Evolutionary conservation across 2,888 invertebrate species (phyloP).

Genomic region (Oscheius sp.): DNA sequence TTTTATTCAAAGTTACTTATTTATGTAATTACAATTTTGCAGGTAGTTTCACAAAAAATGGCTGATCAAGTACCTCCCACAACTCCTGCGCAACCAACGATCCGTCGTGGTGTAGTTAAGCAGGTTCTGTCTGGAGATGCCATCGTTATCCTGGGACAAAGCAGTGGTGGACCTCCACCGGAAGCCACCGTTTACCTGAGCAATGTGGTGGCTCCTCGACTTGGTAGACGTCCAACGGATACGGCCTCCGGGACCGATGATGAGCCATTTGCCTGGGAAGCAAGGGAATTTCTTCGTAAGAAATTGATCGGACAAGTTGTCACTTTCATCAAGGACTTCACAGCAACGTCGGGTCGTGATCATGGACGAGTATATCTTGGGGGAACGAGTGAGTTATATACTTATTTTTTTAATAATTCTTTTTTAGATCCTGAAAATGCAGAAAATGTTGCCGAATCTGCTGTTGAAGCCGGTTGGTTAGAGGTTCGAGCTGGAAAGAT

Average conservation of each 20-base stretch:
- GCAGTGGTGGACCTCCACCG: constrained; percentile 80
- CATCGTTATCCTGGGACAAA: constrained; percentile 86
- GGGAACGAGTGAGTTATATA: constrained; percentile 51
- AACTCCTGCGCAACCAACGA: constrained; percentile 33
- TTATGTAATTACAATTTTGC: neutral
- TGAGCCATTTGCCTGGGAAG: constrained; percentile 92
- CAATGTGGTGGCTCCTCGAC: constrained; percentile 89
- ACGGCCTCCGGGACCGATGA: constrained; percentile 65
- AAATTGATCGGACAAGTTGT: constrained; percentile 83
- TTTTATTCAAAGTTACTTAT: too few relatives aligned
- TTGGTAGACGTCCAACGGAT: constrained; percentile 81
- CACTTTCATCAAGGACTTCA: constrained; percentile 82
- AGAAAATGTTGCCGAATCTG: constrained; percentile 86
- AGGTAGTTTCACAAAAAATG: constrained; percentile 31
- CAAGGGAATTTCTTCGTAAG: constrained; percentile 90
- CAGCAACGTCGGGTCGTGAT: constrained; percentile 84
- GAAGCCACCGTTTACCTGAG: constrained; percentile 90
- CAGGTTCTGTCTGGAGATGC: constrained; percentile 91
- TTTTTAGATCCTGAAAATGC: constrained; percentile 74
- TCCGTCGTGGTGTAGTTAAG: constrained; percentile 54
- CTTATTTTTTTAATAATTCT: neutral
- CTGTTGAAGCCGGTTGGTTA: constrained; percentile 89
- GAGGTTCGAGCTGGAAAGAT: constrained; percentile 76
- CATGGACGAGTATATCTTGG: constrained; percentile 77
- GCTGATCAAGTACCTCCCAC: constrained; percentile 33